Percentiles rank a stretch among this genome's conserved stretches.
These are phyloP conservation scores for Megaceryle torquata DNA, from an alignment of 2,113 vertebrate species.

Conservation along the genomic window DNA sequence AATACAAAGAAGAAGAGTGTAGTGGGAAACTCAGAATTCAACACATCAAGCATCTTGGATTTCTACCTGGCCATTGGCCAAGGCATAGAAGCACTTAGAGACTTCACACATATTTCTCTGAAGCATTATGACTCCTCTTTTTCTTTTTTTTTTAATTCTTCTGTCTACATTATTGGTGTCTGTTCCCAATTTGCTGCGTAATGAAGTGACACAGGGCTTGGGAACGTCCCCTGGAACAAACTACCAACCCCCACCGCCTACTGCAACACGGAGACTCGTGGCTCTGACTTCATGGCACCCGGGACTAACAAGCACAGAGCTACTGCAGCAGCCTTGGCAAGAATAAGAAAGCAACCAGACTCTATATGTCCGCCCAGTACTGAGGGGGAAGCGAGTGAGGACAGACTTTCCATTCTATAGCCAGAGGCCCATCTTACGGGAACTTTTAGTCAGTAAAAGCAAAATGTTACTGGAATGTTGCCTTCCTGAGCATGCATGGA, in stretches of 20 bases:
- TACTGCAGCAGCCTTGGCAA: conserved; percentile 16
- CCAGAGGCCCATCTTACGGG: conserved; percentile 41
- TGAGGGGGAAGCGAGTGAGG: conserved; percentile 25
- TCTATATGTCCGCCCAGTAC: not conserved
- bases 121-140: not conserved
- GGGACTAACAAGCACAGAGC: not conserved
- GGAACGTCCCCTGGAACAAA: not conserved
- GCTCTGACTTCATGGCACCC: not conserved
- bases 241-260: not conserved
- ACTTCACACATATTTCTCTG: not conserved
- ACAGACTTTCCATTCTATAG: conserved; percentile 51
- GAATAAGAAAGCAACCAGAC: not conserved
- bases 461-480: conserved; percentile 42
- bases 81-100: not conserved
- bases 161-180: not conserved
- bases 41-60: not conserved
- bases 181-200: conserved; percentile 1
- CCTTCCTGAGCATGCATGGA: not conserved
- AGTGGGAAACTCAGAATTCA: conserved; percentile 39
- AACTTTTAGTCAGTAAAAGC: conserved; percentile 25
- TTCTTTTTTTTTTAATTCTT: not conserved
- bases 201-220: not conserved
- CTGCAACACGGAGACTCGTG: not conserved
- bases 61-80: not conserved
- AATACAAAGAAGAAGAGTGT: not conserved